phyloP scores from a whole-genome alignment of 2,113 vertebrate genomes.

The Phasianus colchicus region DNA sequence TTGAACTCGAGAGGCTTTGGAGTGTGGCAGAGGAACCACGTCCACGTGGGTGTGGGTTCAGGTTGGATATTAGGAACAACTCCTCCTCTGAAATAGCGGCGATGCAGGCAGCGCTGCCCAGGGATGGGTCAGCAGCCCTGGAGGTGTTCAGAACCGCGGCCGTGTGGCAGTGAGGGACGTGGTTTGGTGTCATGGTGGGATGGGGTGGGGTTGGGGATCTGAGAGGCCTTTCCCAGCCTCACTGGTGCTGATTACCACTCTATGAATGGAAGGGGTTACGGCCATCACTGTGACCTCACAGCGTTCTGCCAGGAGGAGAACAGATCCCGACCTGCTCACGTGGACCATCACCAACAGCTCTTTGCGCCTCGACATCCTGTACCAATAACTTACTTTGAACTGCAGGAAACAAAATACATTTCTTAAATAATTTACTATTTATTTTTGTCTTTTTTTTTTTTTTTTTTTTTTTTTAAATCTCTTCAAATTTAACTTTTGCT shows the following conservation, averaged over 20 bases:
- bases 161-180: neutral
- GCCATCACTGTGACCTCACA: neutral
- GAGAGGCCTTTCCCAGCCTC: neutral
- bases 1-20: conserved; percentile 7
- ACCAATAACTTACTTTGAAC: conserved; percentile 53
- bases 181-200: neutral
- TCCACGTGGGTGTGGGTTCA: neutral
- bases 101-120: no score
- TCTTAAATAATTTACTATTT: conserved; percentile 82
- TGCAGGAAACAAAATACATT: conserved; percentile 63
- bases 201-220: neutral
- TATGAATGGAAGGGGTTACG: neutral
- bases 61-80: neutral
- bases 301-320: neutral
- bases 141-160: neutral
- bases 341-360: conserved; percentile 30
- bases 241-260: neutral
- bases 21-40: neutral
- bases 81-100: neutral
- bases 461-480: neutral
- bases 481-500: neutral
- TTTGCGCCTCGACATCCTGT: neutral
- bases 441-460: conserved; percentile 59
- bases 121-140: no score
- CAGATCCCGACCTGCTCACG: neutral